Evolutionary conservation across 2,113 vertebrate species (phyloP), one percentile per base, ranked within the genome.

Genomic region (Petroica traversi): DNA sequence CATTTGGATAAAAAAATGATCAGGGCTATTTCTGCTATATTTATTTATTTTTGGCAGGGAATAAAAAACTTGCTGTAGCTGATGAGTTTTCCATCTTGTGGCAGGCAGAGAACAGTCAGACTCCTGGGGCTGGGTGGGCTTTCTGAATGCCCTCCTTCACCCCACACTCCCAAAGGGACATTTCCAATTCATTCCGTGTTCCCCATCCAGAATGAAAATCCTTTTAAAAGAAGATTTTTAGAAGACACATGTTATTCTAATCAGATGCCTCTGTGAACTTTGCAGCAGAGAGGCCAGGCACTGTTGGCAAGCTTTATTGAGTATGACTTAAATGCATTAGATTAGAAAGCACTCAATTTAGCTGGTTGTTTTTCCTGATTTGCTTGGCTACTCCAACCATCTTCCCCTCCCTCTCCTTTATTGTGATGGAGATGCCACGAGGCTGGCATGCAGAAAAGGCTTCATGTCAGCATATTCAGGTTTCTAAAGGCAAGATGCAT

Each of bases 301-400:
- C 76, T 68, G 51, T 58, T 95, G 91, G 87, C 94, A 97, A 84
- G 73, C 93, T 91, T 96, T 88, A 96, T 3, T 93, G 94, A 92
- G 76, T 95, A 95, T 95, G 93, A 95, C 84, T 97, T 97, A 93
- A 96, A 91, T 91, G 59, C 38, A 94, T 97, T 97, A 91, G 91
- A 94, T 94, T 95, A 96, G 92, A 97, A 97, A 96, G 89, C 94
- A 96, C 75, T 96, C 94, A 89, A 26, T 97, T 96, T 89, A 95
- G 90, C 90, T 84, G 74, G 80, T 89, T 93, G 87, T 91, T 97
- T 96, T 97, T 93, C 72, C 91, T 94, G 89, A 95, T 95, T 91
- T 96, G 82, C 79, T 82, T 90, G 93, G 87, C 67, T 84, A 78
- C 91, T 93, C 62, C 36, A 64, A 40, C 82, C 77, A 49, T 76